Evolutionary conservation across 37 sponge, comb jelly and placozoan species (phyloP), one percentile per base, ranked within the genome.

Genomic region (Agelas oroides): DNA sequence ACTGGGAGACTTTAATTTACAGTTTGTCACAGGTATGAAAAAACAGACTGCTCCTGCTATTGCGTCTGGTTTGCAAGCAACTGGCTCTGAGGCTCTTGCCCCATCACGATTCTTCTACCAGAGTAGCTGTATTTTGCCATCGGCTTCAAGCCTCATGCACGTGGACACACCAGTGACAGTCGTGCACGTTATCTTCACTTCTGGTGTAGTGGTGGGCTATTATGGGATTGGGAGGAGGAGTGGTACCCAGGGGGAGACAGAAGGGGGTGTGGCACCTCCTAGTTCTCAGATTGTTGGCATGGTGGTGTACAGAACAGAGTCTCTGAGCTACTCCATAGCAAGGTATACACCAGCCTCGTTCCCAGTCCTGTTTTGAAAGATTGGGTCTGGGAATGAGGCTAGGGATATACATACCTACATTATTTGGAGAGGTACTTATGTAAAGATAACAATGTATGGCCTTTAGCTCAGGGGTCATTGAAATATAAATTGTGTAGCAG

Each of bases 121-220:
- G 13, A 75, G 32, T 53, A 37, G 34, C 67, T 84, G 84, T 54
- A 18, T 84, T 36, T 57, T 84, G 27, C 84, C 84, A 15, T 39
- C 76, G 2, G 65, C 75, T 64, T 31, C 59, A 8, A 16, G 3
- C 24, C 36, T 19, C 28, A 30, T 25, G 24, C 36, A 41, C n/a
- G 56, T 30, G 18, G 76, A 75, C 5, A 12, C 46, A 3, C 8
- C 46, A 12, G 35, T 21, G 6, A 53, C 37, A 27, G 57, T 75
- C 28, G 56, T 66, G 17, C 56, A 66, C 16, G 58, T 84, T 17
- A 67, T 30, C 0, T 65, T 75, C 66, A 59, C 61, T 8, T 53
- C 84, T n/a, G 73, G 40, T 34, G 24, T 75, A 53, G 84, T 89
- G 54, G 84, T 89, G 59, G 83, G 18, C 3, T 89, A 83, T 62